Conservation (phyloP, 2,888 invertebrate species). For the Oxycera nigricornis region DNA sequence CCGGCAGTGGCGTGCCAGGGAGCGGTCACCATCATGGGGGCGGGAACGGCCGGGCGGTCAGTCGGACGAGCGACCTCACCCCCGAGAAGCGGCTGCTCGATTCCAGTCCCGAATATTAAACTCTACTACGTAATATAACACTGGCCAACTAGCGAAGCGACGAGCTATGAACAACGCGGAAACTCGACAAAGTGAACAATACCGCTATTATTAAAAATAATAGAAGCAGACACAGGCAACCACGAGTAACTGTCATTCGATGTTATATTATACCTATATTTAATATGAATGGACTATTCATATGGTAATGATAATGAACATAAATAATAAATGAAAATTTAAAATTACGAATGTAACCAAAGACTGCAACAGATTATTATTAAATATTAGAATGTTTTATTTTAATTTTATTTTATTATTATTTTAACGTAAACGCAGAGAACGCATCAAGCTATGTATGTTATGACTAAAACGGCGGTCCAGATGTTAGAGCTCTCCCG, state of each 20-base stretch:
- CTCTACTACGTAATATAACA: not conserved
- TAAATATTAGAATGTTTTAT: slow-evolving; percentile 61
- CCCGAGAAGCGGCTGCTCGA: slow-evolving; percentile 62
- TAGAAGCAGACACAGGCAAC: not conserved
- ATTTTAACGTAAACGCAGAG: slow-evolving; percentile 38
- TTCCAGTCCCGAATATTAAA: slow-evolving; percentile 61
- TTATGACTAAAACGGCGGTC: not conserved
- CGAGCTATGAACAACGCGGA: not conserved
- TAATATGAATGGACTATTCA: slow-evolving; percentile 29
- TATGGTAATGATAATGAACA: slow-evolving; percentile 39
- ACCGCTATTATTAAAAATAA: slow-evolving; percentile 29
- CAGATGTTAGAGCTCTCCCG: not conserved
- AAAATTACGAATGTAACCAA: slow-evolving; percentile 62
- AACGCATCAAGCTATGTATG: slow-evolving; percentile 11
- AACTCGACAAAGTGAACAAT: slow-evolving; percentile 11
- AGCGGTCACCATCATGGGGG: slow-evolving; percentile 46
- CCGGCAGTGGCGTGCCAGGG: slow-evolving; percentile 39
- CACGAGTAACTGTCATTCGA: slow-evolving; percentile 23
- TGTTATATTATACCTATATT: slow-evolving; percentile 33
- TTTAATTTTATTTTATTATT: slow-evolving; percentile 42
- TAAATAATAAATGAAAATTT: slow-evolving; percentile 49
- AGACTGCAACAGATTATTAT: slow-evolving; percentile 65
- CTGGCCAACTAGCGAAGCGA: not conserved
- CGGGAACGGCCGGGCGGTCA: slow-evolving; percentile 53
- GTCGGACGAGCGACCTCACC: slow-evolving; percentile 60